These are phyloP conservation scores for Apodemia duryi DNA, from an alignment of 2,888 invertebrate species.

Conservation along the genomic window DNA sequence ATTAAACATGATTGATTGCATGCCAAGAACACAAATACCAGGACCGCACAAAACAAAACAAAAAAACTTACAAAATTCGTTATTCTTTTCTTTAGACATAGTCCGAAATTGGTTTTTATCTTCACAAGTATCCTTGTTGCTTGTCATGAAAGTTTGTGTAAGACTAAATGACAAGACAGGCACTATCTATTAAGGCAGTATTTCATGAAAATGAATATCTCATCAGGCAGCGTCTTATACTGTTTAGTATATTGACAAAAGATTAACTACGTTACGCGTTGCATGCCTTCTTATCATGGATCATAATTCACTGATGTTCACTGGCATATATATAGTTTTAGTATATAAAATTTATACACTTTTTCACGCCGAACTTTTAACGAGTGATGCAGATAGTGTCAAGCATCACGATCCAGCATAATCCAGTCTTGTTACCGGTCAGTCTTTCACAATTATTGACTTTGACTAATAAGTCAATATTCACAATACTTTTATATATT, in stretches of 20 bases:
- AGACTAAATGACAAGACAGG: conserved; percentile 20
- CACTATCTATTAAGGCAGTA: conserved; percentile 38
- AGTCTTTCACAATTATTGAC: too few species aligned
- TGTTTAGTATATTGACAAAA: conserved; percentile 63
- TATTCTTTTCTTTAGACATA: conserved; percentile 48
- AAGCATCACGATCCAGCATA: not conserved
- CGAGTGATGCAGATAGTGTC: not conserved
- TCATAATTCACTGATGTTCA: not conserved
- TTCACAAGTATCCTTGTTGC: conserved; percentile 12
- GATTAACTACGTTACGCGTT: conserved; percentile 50
- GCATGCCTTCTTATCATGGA: conserved; percentile 46
- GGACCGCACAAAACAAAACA: not conserved
- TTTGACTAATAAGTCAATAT: too few species aligned
- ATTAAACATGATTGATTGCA: not conserved
- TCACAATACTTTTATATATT: too few species aligned
- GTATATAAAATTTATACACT: not conserved
- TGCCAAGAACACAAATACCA: not conserved
- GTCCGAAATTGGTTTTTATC: not conserved
- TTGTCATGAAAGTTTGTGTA: conserved; percentile 12
- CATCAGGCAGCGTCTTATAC: conserved; percentile 41
- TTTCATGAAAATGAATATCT: conserved; percentile 44
- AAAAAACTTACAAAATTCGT: conserved; percentile 62
- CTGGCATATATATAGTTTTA: not conserved
- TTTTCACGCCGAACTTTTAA: not conserved
- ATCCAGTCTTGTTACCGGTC: too few species aligned